phyloP scores from a whole-genome alignment of 2,113 vertebrate genomes.

The Eidolon helvum region DNA sequence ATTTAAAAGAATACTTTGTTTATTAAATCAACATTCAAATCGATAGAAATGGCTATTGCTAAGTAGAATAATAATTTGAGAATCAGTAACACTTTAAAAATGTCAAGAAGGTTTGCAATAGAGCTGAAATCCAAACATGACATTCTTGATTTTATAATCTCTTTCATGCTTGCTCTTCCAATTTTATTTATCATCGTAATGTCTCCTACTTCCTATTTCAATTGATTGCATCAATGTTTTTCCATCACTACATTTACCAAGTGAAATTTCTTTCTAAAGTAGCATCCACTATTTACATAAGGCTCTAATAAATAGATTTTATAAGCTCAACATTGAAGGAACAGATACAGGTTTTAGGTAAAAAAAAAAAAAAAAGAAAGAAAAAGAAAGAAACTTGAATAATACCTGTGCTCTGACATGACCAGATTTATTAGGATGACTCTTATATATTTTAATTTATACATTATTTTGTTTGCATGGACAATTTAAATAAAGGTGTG shows the following conservation, averaged over 20 bases:
- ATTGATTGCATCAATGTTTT: neutral
- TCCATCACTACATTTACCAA: neutral
- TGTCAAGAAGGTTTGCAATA: neutral
- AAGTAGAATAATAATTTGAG: neutral
- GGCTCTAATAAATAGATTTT: neutral
- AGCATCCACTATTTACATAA: neutral
- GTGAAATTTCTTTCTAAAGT: conserved; percentile 34
- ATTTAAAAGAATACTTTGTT: conserved; percentile 1
- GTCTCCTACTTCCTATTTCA: neutral
- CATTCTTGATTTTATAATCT: neutral
- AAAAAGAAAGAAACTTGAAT: too few species aligned
- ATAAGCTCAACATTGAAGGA: conserved; percentile 3
- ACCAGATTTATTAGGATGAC: neutral
- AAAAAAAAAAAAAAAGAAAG: too few species aligned
- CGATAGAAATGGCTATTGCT: neutral
- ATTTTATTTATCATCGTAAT: conserved; percentile 34
- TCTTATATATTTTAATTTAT: neutral
- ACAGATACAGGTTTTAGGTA: neutral
- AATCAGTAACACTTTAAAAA: neutral
- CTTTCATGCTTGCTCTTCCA: neutral
- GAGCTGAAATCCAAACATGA: neutral
- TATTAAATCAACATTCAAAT: neutral
- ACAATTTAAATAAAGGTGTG: neutral
- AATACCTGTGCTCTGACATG: neutral
- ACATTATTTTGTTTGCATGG: neutral